Evolutionary conservation across 2,888 invertebrate species (phyloP).

Genomic region (Amblyjoppa fuscipennis): DNA sequence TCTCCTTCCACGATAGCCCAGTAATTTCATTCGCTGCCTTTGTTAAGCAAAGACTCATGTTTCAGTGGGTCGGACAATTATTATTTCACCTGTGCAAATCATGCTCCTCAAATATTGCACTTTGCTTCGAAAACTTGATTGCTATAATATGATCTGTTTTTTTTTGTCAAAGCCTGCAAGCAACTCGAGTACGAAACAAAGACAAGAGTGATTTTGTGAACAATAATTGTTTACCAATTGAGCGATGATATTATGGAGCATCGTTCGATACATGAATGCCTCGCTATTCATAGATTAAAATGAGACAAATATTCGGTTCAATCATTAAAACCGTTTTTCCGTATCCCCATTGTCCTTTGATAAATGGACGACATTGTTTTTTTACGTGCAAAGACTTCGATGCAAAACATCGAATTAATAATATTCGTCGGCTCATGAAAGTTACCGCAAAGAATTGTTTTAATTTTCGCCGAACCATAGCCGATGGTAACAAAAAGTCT

Average conservation of each 20-base stretch:
- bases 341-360: background rate
- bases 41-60: background rate
- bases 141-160: background rate
- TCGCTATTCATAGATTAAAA: background rate
- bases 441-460: background rate
- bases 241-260: background rate
- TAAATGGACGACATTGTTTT: background rate
- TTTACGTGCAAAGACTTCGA: background rate
- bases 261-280: background rate
- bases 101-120: background rate
- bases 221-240: background rate
- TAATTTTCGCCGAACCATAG: background rate
- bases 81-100: background rate
- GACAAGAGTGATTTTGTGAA: background rate
- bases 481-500: background rate
- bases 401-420: background rate
- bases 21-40: background rate
- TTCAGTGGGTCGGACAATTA: background rate
- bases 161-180: background rate
- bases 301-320: background rate
- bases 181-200: background rate
- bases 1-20: background rate
- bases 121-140: background rate
- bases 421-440: background rate
- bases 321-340: background rate